Conservation (phyloP, 1,140 invertebrate genomes). For the Bombus sylvicola region DNA sequence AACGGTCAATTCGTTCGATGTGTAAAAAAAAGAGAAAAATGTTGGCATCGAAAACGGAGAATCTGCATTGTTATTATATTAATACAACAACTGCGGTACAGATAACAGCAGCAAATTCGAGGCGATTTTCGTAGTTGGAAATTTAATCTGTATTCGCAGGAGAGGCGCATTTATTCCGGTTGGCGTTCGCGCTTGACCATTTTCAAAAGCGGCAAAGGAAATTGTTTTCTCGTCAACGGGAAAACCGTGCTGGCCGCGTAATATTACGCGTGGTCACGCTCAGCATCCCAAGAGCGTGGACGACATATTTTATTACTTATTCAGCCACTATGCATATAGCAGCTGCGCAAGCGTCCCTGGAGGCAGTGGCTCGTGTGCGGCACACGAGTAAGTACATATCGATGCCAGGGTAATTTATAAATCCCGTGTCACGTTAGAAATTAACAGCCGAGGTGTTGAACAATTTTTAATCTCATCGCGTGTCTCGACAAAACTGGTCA, state of each 20-base stretch:
- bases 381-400: slow-evolving; percentile 14
- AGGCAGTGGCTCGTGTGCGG: neutral
- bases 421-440: slow-evolving; percentile 23
- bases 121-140: neutral
- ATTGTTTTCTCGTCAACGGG: slow-evolving; percentile 60
- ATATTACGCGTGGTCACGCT: slow-evolving; percentile 73
- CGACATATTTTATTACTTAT: slow-evolving; percentile 71
- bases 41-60: no score
- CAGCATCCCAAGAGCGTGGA: slow-evolving; percentile 54
- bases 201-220: slow-evolving; percentile 54
- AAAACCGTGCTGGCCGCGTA: slow-evolving; percentile 49
- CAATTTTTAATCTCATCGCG: neutral
- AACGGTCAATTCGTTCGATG: no score
- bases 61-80: neutral
- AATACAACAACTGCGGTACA: neutral
- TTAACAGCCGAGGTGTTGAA: slow-evolving; percentile 16
- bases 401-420: slow-evolving; percentile 38
- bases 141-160: slow-evolving; percentile 22
- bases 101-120: neutral
- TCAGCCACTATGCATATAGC: slow-evolving; percentile 26
- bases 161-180: neutral
- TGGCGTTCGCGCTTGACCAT: slow-evolving; percentile 12
- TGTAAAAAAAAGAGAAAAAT: neutral
- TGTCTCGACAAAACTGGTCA: no score
- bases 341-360: slow-evolving; percentile 24